Base-by-base conservation (phyloP, 2,797 vertebrate genomes). In the Agapornis canus region DNA sequence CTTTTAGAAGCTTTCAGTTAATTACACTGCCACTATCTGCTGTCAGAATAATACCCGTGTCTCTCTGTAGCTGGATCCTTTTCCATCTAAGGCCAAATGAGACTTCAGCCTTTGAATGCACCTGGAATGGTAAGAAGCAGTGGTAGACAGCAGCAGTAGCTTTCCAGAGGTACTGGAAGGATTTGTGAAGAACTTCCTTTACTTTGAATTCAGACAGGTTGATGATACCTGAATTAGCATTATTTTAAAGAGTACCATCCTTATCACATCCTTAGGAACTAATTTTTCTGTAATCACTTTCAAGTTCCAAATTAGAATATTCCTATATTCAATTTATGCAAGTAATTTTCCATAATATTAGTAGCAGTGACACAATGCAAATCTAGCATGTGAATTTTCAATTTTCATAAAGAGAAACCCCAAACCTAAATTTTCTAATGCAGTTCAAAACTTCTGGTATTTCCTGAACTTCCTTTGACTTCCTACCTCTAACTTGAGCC, bases 401-500 rank as follows among this genome's bases (percentile, higher is more conserved):
- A 21, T 82, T 66, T 84, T 68, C 80, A 51, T 52, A 35, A 90
- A 93, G 40, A 69, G 25, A 91, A 86, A 59, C n/a, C 31, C 7
- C 22, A 88, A 90, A 31, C 10, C 9, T 72, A 39, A 32, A 5
- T 75, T 69, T 93, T 57, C 61, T 66, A 56, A 45, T 13, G 21
- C 40, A 70, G 54, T 83, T 95, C 66, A 86, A 78, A 63, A n/a
- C 63, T 91, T 73, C 47, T 73, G 90, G 51, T 66, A 90, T 96
- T 93, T 95, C 91, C 79, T 88, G 76, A 78, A 70, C 77, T 86
- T 93, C 54, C 76, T 95, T 76, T 85, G 79, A 81, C 76, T 88
- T 93, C 57, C 59, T 35, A 35, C 32, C 47, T 27, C 65, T 66
- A 88, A 69, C 32, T 86, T n/a, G 4, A 76, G 86, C 76, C 92